Percentiles rank a stretch among this genome's conserved stretches.
Evolutionary conservation across 2,888 invertebrate genomes (phyloP).

Genomic region (Zelleria hepariella): DNA sequence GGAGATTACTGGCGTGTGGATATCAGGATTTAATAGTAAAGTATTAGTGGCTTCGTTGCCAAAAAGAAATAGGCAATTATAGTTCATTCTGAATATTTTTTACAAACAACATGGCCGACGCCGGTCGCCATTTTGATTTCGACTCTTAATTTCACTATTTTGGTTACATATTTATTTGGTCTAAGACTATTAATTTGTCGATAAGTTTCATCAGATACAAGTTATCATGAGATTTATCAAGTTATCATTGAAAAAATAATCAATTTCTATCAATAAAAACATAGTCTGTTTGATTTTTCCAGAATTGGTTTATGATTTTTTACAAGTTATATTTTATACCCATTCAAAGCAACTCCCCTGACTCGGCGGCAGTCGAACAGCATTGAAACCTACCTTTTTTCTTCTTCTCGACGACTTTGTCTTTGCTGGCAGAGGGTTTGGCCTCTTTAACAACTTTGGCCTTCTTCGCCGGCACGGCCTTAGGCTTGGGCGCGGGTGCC

Average conservation of each 20-base stretch:
- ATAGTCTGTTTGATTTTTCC: too few species aligned
- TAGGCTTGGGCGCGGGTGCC: slow-evolving; percentile 32
- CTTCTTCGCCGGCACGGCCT: slow-evolving; percentile 39
- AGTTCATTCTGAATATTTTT: background rate
- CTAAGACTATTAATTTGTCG: background rate
- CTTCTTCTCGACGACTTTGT: slow-evolving; percentile 44
- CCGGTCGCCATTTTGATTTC: background rate
- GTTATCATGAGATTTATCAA: too few species aligned
- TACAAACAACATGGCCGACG: background rate
- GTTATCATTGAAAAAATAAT: too few species aligned
- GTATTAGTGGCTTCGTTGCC: too few species aligned
- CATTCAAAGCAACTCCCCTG: slow-evolving; percentile 30
- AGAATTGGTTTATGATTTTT: too few species aligned
- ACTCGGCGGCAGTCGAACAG: slow-evolving; percentile 17
- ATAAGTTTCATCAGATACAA: slow-evolving; percentile 2
- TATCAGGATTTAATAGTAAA: too few species aligned
- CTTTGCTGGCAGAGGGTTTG: slow-evolving; percentile 42
- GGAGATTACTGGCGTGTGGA: background rate
- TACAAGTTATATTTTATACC: background rate
- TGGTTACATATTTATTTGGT: background rate
- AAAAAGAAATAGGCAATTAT: background rate
- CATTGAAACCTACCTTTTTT: slow-evolving; percentile 57
- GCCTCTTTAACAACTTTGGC: slow-evolving; percentile 30
- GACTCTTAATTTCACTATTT: background rate
- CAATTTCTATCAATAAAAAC: too few species aligned